These are phyloP conservation scores for Oligia fasciuncula DNA, from an alignment of 2,888 invertebrate genomes.

Conservation along the genomic window DNA sequence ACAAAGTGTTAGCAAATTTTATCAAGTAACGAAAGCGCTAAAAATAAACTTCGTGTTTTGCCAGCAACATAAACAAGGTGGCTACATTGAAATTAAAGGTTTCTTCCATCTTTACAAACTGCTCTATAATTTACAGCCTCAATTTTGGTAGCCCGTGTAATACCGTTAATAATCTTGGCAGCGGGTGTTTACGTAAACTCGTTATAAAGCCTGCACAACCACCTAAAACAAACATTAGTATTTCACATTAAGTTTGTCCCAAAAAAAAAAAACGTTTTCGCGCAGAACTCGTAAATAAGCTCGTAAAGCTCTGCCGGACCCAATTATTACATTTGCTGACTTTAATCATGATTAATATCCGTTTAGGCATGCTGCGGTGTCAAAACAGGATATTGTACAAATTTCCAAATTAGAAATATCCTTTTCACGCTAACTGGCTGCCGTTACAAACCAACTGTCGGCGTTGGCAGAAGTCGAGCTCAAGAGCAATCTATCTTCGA, in stretches of 20 bases:
- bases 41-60: slow-evolving; percentile 13
- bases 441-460: slow-evolving; percentile 28
- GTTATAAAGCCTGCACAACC: slow-evolving; percentile 78
- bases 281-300: slow-evolving; percentile 82
- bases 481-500: slow-evolving; percentile 34
- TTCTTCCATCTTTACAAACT: slow-evolving; percentile 12
- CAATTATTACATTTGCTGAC: slow-evolving; percentile 84
- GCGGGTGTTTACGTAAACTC: slow-evolving; percentile 74
- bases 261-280: slow-evolving; percentile 77
- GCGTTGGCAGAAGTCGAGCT: slow-evolving; percentile 23
- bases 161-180: slow-evolving; percentile 73
- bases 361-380: slow-evolving; percentile 67
- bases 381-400: slow-evolving; percentile 70
- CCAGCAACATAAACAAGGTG: slow-evolving; percentile 31
- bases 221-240: slow-evolving; percentile 79
- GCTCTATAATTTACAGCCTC: slow-evolving; percentile 40
- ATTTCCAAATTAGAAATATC: slow-evolving; percentile 60
- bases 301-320: slow-evolving; percentile 80
- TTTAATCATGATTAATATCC: slow-evolving; percentile 84
- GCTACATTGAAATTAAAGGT: slow-evolving; percentile 18
- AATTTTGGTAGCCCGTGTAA: slow-evolving; percentile 62
- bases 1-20: slow-evolving; percentile 9
- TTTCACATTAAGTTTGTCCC: slow-evolving; percentile 78
- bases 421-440: slow-evolving; percentile 40
- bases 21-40: not conserved